These are phyloP conservation scores for Sceloporus undulatus DNA, from an alignment of 2,113 vertebrate genomes.

Conservation along the genomic window DNA sequence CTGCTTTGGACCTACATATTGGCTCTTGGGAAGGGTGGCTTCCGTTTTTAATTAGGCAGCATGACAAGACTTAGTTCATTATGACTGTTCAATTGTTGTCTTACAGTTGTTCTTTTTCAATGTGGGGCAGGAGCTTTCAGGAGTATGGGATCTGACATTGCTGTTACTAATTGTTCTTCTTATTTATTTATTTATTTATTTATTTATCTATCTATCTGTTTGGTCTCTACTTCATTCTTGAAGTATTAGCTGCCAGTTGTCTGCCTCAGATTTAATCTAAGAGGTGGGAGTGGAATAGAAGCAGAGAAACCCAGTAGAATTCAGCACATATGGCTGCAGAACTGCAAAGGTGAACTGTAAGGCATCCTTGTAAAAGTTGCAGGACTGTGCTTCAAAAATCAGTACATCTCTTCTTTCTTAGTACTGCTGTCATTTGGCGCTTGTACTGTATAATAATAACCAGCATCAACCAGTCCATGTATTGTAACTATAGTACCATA, in stretches of 20 bases:
- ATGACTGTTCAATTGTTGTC: slow-evolving; percentile 67
- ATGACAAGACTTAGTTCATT: slow-evolving; percentile 73
- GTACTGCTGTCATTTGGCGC: too few relatives aligned
- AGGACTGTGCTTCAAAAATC: not conserved
- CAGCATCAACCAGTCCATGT: not conserved
- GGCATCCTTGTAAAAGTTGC: slow-evolving; percentile 61
- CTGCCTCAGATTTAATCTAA: slow-evolving; percentile 83
- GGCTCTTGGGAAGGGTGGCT: slow-evolving; percentile 66
- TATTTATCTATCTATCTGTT: too few relatives aligned
- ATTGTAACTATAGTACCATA: not conserved
- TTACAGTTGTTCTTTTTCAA: slow-evolving; percentile 65
- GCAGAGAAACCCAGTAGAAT: slow-evolving; percentile 64
- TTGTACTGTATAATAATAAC: not conserved
- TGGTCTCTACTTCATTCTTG: slow-evolving; percentile 73
- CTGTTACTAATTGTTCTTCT: too few relatives aligned
- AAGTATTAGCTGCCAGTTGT: slow-evolving; percentile 86
- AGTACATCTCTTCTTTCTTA: not conserved
- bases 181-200: too few relatives aligned
- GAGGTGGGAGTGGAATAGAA: slow-evolving; percentile 62
- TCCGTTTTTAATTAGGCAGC: slow-evolving; percentile 79
- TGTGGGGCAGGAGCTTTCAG: slow-evolving; percentile 77
- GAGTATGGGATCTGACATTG: slow-evolving; percentile 80
- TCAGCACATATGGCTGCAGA: slow-evolving; percentile 76
- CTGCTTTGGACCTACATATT: slow-evolving; percentile 43
- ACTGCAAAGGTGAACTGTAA: slow-evolving; percentile 76